phyloP scores from a whole-genome alignment of 1,140 invertebrate species.

The Battus philenor region DNA sequence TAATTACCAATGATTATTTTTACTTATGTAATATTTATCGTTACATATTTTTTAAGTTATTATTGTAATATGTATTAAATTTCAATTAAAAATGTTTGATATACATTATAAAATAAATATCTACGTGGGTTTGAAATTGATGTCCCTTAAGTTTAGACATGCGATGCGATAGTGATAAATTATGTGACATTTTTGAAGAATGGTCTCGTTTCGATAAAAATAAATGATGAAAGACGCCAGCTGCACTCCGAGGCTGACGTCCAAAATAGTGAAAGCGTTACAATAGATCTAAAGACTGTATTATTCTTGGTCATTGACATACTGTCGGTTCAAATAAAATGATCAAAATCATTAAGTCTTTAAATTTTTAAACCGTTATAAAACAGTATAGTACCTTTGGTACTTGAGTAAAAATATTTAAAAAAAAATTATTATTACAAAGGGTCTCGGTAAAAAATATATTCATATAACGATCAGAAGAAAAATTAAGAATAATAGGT shows the following conservation, averaged over 20 bases:
- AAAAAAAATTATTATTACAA: neutral
- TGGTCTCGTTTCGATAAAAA: neutral
- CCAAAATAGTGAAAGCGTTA: slow-evolving; percentile 24
- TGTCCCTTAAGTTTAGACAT: neutral
- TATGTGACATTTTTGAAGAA: neutral
- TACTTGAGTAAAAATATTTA: neutral
- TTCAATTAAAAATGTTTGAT: neutral
- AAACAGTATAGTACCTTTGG: neutral
- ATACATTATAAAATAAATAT: neutral
- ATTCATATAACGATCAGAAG: too few relatives aligned
- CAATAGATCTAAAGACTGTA: slow-evolving; percentile 13
- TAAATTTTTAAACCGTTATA: neutral
- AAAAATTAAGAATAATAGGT: too few relatives aligned
- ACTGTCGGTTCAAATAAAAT: too few relatives aligned
- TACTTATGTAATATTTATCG: neutral
- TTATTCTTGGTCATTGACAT: neutral
- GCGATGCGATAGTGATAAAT: neutral
- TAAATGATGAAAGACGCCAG: neutral
- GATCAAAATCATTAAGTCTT: neutral
- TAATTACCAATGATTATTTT: too few relatives aligned
- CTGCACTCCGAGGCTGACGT: slow-evolving; percentile 7
- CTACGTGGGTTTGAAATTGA: neutral
- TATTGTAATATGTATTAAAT: neutral
- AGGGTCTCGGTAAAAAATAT: neutral
- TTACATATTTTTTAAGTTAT: neutral